Base-by-base conservation (phyloP, 2,797 vertebrate genomes). In the Chrosomus eos region DNA sequence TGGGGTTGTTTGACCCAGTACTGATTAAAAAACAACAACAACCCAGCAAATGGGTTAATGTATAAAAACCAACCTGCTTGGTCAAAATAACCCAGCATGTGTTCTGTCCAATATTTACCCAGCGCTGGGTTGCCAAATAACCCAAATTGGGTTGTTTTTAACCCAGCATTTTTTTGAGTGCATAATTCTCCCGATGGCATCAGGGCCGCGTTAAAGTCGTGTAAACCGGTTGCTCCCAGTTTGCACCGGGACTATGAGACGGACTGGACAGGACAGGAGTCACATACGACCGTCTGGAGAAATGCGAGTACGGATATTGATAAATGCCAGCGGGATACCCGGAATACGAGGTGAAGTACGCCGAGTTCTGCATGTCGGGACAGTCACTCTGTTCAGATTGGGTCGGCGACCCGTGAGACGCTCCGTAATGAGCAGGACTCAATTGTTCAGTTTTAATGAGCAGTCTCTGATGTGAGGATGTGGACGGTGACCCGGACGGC, bases 381-480 rank as follows among this genome's bases (percentile, higher is more conserved):
- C 99, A 99, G 95, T 99, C 98, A 67, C 97, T 98, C 91, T 97
- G 0, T 97, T 98, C 0, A 97, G 98, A 88, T 94, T 2, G 97
- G 93, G 53, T 36, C 40, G 75, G 74, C 70, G 83, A 84, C 51
- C 83, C 66, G 88, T 96, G 97, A 58, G 74, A 70, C 90, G 97
- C 96, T 2, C 93, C 95, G 90, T 99, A 99, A 94, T 97, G 98
- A 90, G 95, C 95, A 0, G 98, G 98, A 91, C 98, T 99, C 91
- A 99, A 93, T 89, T 99, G 98, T 94, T 99, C 98, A 0, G 97
- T 99, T 93, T 99, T 99, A 90, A 99, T 99, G 85, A 99, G 97
- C 87, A 96, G 93, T 82, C 96, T 96, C 82, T 97, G 97, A 82
- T 96, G 90, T 58, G 90, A 76, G 93, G 94, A 90, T 36, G 88